Evolutionary conservation across 1,140 invertebrate genomes (phyloP).

Genomic region (Zaprionus taronus): DNA sequence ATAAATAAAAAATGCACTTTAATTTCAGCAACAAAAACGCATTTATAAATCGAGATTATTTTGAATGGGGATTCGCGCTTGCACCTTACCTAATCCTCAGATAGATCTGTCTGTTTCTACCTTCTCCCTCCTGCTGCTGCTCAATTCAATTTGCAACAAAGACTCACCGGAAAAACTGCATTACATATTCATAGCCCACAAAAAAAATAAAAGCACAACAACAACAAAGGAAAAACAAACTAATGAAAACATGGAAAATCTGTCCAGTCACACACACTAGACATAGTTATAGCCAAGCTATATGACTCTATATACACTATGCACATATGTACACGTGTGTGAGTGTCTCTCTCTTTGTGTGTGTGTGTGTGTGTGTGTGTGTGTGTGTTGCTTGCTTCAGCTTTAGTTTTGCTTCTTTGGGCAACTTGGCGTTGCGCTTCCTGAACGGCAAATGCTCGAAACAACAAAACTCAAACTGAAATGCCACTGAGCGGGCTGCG

Average conservation of each 20-base stretch:
- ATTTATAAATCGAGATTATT: neutral
- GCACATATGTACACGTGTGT: slow-evolving; percentile 24
- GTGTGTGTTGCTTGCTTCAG: slow-evolving; percentile 15
- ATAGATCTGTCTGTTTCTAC: slow-evolving; percentile 47
- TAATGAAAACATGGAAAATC: slow-evolving; percentile 33
- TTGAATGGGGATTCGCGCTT: neutral
- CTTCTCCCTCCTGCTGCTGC: neutral
- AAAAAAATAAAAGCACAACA: slow-evolving; percentile 19
- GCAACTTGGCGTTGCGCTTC: slow-evolving; percentile 71
- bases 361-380: no score
- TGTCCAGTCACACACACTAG: slow-evolving; percentile 22
- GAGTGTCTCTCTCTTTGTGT: slow-evolving; percentile 23
- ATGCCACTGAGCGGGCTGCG: slow-evolving; percentile 41
- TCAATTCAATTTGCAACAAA: slow-evolving; percentile 77
- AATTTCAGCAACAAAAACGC: neutral
- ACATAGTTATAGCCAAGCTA: slow-evolving; percentile 28
- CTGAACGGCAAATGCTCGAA: slow-evolving; percentile 70
- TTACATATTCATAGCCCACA: slow-evolving; percentile 57
- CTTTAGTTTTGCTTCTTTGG: slow-evolving; percentile 54
- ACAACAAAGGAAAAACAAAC: slow-evolving; percentile 34
- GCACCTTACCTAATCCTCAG: slow-evolving; percentile 43
- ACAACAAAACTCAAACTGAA: slow-evolving; percentile 62
- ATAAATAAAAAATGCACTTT: neutral
- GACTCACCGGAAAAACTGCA: slow-evolving; percentile 57
- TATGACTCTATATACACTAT: slow-evolving; percentile 9